These are phyloP conservation scores for Uria lomvia DNA, from an alignment of 2,113 vertebrate species.

Conservation along the genomic window DNA sequence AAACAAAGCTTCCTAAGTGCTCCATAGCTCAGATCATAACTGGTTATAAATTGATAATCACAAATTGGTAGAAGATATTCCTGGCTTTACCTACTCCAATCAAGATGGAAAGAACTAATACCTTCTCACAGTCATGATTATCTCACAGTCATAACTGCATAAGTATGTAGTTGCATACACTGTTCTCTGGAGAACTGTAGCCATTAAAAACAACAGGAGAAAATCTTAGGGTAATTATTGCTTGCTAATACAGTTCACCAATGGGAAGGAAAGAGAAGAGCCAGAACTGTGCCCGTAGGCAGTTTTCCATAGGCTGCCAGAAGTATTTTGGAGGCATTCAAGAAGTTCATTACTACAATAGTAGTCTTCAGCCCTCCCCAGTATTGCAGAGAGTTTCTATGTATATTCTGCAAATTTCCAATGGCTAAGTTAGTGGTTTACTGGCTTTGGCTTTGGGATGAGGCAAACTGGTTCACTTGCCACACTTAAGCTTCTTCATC, in stretches of 20 bases:
- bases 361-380: neutral
- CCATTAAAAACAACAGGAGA: neutral
- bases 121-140: neutral
- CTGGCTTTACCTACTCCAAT: neutral
- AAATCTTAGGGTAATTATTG: neutral
- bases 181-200: neutral
- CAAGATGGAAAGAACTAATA: neutral
- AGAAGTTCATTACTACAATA: neutral
- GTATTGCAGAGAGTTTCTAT: neutral
- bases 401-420: neutral
- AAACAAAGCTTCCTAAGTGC: neutral
- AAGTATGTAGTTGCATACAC: accelerated
- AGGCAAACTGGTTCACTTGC: neutral
- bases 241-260: neutral
- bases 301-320: neutral
- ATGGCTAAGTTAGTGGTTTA: neutral
- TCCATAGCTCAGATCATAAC: neutral
- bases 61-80: neutral
- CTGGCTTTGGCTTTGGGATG: neutral
- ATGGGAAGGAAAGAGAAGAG: neutral
- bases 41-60: neutral
- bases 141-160: neutral
- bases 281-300: neutral
- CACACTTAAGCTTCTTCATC: neutral
- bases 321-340: neutral